Percentiles rank a stretch among this genome's conserved stretches.
Conservation (phyloP, 2,797 vertebrate species). For the Brotula barbata region DNA sequence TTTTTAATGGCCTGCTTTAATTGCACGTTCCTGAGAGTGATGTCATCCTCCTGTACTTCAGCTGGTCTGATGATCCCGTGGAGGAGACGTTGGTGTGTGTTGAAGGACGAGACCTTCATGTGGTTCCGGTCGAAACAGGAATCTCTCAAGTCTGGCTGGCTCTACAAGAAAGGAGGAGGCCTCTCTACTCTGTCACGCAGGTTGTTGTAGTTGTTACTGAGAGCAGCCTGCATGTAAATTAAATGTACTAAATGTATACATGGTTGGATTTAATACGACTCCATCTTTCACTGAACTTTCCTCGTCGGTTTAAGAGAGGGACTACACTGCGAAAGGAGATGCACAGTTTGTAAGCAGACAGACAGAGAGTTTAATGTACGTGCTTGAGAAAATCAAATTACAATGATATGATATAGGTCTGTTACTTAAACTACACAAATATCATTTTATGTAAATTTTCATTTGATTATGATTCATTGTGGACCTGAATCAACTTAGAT, state of each 20-base stretch:
- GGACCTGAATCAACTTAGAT: too few relatives aligned
- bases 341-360: background rate
- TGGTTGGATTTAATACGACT: background rate
- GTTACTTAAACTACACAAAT: too few relatives aligned
- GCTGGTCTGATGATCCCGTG: slow-evolving; percentile 93
- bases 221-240: slow-evolving; percentile 54
- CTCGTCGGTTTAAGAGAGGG: background rate
- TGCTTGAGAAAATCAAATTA: background rate
- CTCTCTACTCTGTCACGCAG: slow-evolving; percentile 89
- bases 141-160: slow-evolving; percentile 92
- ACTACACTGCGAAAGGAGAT: background rate
- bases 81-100: slow-evolving; percentile 91
- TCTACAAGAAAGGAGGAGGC: slow-evolving; percentile 92
- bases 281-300: background rate
- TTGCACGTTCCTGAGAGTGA: background rate
- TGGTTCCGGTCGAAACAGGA: slow-evolving; percentile 97
- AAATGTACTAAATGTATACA: background rate
- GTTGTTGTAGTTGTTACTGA: slow-evolving; percentile 77
- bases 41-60: slow-evolving; percentile 37
- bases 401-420: too few relatives aligned
- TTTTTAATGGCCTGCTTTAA: too few relatives aligned
- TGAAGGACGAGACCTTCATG: slow-evolving; percentile 95
- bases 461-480: too few relatives aligned
- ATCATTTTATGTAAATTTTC: too few relatives aligned
- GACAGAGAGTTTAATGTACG: background rate